Conservation (phyloP, 1,140 invertebrate species). For the Bemisia tabaci region DNA sequence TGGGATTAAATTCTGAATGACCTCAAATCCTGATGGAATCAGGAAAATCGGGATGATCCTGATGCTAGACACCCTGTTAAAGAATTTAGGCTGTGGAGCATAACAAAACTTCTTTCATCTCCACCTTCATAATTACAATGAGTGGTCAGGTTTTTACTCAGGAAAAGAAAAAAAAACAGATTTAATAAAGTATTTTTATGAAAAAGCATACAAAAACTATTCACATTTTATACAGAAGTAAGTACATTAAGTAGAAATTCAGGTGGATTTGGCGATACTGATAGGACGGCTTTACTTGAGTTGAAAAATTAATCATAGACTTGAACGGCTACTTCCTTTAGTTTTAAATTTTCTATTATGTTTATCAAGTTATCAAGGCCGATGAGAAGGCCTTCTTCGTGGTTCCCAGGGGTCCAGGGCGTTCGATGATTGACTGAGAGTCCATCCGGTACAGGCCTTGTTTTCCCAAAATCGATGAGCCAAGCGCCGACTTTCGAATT, state of each 20-base stretch:
- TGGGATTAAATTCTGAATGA: too few relatives aligned
- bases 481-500: slow-evolving; percentile 71
- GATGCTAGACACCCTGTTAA: too few relatives aligned
- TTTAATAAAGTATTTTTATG: too few relatives aligned
- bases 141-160: too few relatives aligned
- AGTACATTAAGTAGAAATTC: neutral
- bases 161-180: too few relatives aligned
- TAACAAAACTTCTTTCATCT: too few relatives aligned
- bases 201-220: neutral
- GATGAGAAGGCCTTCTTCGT: slow-evolving; percentile 85
- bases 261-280: neutral
- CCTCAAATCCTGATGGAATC: too few relatives aligned
- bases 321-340: neutral
- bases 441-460: slow-evolving; percentile 54
- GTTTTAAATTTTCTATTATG: slow-evolving; percentile 22
- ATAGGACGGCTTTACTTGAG: neutral
- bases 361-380: slow-evolving; percentile 76
- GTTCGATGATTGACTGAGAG: slow-evolving; percentile 56
- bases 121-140: too few relatives aligned
- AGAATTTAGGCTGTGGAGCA: too few relatives aligned
- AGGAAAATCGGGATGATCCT: too few relatives aligned
- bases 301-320: neutral
- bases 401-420: slow-evolving; percentile 76
- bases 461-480: slow-evolving; percentile 96
- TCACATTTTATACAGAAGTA: neutral